Evolutionary conservation across 2,113 vertebrate species (phyloP).

Genomic region (Neofelis nebulosa): DNA sequence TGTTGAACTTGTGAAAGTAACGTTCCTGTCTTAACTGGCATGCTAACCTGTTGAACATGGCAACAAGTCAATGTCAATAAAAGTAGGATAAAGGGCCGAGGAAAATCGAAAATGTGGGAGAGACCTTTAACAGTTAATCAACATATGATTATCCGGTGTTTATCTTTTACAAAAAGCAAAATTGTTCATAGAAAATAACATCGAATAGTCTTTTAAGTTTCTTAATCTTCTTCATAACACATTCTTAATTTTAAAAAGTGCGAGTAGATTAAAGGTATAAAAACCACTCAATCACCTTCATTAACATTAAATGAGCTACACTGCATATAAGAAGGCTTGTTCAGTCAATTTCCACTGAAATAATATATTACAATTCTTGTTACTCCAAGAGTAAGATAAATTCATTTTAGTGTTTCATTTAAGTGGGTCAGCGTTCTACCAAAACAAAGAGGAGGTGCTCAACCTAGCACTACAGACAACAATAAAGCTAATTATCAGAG

Average conservation of each 20-base stretch:
- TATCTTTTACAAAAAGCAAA: slow-evolving; percentile 14
- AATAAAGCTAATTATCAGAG: slow-evolving; percentile 21
- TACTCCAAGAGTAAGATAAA: slow-evolving; percentile 46
- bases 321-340: slow-evolving; percentile 50
- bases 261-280: slow-evolving; percentile 65
- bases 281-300: slow-evolving; percentile 72
- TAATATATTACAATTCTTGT: slow-evolving; percentile 63
- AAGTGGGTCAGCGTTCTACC: not conserved
- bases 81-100: not conserved
- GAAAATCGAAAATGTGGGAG: not conserved
- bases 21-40: not conserved
- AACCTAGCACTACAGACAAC: not conserved
- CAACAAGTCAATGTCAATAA: not conserved
- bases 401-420: not conserved
- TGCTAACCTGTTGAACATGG: not conserved
- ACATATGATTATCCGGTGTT: not conserved
- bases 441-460: not conserved
- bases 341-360: slow-evolving; percentile 72
- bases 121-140: not conserved
- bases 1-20: not conserved
- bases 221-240: slow-evolving; percentile 52
- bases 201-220: slow-evolving; percentile 4
- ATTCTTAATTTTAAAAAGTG: slow-evolving; percentile 69
- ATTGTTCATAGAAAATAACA: not conserved
- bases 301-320: slow-evolving; percentile 61